phyloP scores from a whole-genome alignment of 2,888 invertebrate species.

The Parnassius mnemosyne region DNA sequence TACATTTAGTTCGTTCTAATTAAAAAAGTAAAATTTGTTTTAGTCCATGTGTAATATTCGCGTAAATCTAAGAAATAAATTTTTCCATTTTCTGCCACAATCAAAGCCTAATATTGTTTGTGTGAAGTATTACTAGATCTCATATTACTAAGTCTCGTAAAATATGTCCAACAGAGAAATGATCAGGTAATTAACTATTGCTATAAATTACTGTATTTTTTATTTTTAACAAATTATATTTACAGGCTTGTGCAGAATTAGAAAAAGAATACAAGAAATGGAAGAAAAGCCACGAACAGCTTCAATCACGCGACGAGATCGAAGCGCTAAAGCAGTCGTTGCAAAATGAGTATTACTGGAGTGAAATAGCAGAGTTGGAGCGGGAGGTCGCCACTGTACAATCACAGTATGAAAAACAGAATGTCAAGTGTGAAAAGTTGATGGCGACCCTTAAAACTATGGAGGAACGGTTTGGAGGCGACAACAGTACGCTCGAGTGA shows the following conservation, averaged over 20 bases:
- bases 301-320: constrained; percentile 78
- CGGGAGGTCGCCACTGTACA: constrained; percentile 54
- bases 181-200: too few species aligned
- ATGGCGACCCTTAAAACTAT: constrained; percentile 55
- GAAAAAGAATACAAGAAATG: constrained; percentile 76
- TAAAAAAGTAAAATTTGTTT: too few species aligned
- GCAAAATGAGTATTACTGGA: constrained; percentile 80
- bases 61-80: too few species aligned
- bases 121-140: neutral
- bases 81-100: neutral
- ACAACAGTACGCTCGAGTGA: constrained; percentile 68
- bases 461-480: constrained; percentile 55
- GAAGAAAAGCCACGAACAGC: constrained; percentile 76
- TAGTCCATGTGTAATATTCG: too few species aligned
- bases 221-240: constrained; percentile 8
- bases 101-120: neutral
- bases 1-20: too few species aligned
- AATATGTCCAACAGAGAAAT: too few species aligned
- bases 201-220: too few species aligned
- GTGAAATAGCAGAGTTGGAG: constrained; percentile 67
- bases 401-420: constrained; percentile 69
- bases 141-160: too few species aligned
- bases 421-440: constrained; percentile 58
- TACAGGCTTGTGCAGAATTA: constrained; percentile 57
- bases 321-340: constrained; percentile 67